phyloP scores from a whole-genome alignment of 2,113 vertebrate species.

The Sphaerodactylus townsendi region DNA sequence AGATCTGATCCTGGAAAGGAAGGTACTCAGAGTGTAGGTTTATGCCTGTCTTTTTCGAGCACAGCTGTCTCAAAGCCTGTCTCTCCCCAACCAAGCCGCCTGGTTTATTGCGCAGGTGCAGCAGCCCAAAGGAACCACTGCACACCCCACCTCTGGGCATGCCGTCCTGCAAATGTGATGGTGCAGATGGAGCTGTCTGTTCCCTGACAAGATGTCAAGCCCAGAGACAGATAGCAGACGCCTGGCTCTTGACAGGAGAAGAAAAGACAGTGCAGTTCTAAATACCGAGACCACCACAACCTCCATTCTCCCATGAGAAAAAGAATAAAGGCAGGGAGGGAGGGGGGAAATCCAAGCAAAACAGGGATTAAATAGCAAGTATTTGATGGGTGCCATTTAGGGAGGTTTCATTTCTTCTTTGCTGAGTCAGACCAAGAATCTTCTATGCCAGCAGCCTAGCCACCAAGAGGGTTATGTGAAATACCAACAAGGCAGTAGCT shows the following conservation, averaged over 20 bases:
- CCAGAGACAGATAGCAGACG: neutral
- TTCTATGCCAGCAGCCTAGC: too few relatives aligned
- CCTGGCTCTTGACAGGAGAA: neutral
- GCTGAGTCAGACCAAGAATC: too few relatives aligned
- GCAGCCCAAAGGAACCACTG: neutral
- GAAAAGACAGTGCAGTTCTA: neutral
- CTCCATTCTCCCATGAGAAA: neutral
- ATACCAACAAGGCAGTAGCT: too few relatives aligned
- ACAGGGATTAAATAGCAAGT: too few relatives aligned
- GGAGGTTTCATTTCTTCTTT: too few relatives aligned
- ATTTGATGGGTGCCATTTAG: too few relatives aligned
- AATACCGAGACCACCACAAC: neutral
- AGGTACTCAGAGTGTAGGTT: neutral
- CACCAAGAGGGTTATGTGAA: too few relatives aligned
- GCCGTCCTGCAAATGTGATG: neutral
- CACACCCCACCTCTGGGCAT: neutral
- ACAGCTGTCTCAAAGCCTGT: rapidly evolving
- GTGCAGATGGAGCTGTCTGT: neutral
- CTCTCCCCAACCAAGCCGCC: too few relatives aligned
- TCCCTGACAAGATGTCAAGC: neutral
- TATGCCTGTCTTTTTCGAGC: rapidly evolving
- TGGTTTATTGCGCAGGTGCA: rapidly evolving
- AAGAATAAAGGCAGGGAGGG: neutral
- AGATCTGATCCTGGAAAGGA: neutral
- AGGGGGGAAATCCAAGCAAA: neutral